These are phyloP conservation scores for Heteromyza rotundicornis DNA, from an alignment of 2,888 invertebrate genomes.

Conservation along the genomic window DNA sequence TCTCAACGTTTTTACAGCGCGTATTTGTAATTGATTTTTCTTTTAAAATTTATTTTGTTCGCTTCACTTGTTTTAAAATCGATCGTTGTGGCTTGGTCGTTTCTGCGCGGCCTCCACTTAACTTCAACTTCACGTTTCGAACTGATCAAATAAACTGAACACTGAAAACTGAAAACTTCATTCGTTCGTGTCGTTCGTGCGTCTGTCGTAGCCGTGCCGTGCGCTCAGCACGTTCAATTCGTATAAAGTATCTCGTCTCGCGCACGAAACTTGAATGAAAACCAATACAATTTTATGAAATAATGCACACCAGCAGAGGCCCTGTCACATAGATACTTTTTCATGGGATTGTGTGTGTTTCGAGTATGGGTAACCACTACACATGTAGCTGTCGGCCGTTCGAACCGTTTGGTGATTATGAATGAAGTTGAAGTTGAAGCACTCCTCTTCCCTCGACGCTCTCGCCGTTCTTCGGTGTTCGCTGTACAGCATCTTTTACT, in stretches of 20 bases:
- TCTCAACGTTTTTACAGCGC: too few relatives aligned
- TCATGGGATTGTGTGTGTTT: neutral
- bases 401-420: constrained; percentile 28
- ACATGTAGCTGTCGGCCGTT: neutral
- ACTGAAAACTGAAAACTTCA: constrained; percentile 37
- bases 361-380: neutral
- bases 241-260: too few relatives aligned
- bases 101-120: neutral
- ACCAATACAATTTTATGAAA: constrained; percentile 38
- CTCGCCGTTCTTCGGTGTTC: neutral
- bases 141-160: constrained; percentile 60
- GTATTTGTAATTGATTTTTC: too few relatives aligned
- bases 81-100: neutral
- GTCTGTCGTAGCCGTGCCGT: neutral
- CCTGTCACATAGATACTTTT: neutral
- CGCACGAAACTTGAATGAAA: constrained; percentile 53
- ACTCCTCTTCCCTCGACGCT: neutral
- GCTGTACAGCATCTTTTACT: too few relatives aligned
- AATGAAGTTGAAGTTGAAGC: constrained; percentile 33
- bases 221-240: neutral
- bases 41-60: too few relatives aligned
- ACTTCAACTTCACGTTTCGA: constrained; percentile 60
- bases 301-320: constrained; percentile 8
- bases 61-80: too few relatives aligned
- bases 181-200: neutral